phyloP scores from a whole-genome alignment of 2,113 vertebrate genomes.

The Gasterosteus aculeatus region DNA sequence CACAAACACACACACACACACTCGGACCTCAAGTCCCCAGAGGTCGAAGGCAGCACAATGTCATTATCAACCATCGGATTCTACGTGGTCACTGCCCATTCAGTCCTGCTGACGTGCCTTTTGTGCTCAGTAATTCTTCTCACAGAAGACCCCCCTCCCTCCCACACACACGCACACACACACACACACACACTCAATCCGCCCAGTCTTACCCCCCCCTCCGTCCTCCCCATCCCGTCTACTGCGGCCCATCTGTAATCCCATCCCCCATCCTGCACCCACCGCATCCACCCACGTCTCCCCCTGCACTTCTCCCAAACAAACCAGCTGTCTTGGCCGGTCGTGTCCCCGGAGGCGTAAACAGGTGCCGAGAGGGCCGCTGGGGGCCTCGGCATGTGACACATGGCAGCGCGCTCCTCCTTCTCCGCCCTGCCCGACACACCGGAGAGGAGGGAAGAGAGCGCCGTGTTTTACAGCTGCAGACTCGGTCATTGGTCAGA shows the following conservation, averaged over 20 bases:
- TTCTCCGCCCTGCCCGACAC: slow-evolving; percentile 61
- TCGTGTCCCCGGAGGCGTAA: slow-evolving; percentile 74
- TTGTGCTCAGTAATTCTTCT: slow-evolving; percentile 80
- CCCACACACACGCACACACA: not conserved
- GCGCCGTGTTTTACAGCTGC: slow-evolving; percentile 49
- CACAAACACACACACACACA: slow-evolving; percentile 27
- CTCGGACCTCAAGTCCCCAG: slow-evolving; percentile 55
- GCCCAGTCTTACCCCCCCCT: not conserved
- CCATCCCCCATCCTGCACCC: slow-evolving; percentile 67
- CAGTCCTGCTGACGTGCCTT: slow-evolving; percentile 72
- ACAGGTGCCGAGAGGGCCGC: slow-evolving; percentile 76
- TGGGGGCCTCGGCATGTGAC: slow-evolving; percentile 63
- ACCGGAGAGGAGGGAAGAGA: slow-evolving; percentile 20
- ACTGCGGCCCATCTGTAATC: slow-evolving; percentile 79
- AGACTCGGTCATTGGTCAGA: slow-evolving; percentile 46
- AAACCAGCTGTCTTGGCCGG: slow-evolving; percentile 80
- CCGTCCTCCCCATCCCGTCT: slow-evolving; percentile 45
- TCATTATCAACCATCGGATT: slow-evolving; percentile 81
- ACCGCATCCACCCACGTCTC: slow-evolving; percentile 61
- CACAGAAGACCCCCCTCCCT: slow-evolving; percentile 49
- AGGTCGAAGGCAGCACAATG: slow-evolving; percentile 74
- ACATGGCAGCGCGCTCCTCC: slow-evolving; percentile 70
- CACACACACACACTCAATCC: no score
- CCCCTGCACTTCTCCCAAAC: slow-evolving; percentile 68
- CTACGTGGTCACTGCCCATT: slow-evolving; percentile 76